These are phyloP conservation scores for Alaudala cheleensis DNA, from an alignment of 2,113 vertebrate species.

Conservation along the genomic window DNA sequence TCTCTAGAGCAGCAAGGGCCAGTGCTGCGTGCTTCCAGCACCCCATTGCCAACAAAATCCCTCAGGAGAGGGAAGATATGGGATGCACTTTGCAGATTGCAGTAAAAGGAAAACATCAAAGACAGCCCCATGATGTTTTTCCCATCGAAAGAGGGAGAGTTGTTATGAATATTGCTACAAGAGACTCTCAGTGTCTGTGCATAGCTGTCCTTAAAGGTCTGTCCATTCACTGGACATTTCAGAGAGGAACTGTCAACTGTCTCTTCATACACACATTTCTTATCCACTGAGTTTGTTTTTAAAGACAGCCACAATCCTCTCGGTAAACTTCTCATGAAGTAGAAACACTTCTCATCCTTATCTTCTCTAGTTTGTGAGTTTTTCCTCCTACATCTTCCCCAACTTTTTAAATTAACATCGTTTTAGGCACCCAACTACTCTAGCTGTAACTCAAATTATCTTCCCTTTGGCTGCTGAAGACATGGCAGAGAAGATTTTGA, in stretches of 20 bases:
- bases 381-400: not conserved
- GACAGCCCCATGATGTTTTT: not conserved
- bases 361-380: not conserved
- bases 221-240: not conserved
- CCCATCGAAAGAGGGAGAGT: not conserved
- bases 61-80: not conserved
- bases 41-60: not conserved
- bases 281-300: not conserved
- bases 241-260: not conserved
- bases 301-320: not conserved
- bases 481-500: not conserved
- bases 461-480: not conserved
- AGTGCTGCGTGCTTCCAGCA: not conserved
- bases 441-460: not conserved
- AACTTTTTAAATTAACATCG: not conserved
- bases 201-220: not conserved
- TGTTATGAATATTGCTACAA: not conserved
- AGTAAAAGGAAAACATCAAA: not conserved
- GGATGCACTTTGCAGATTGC: not conserved
- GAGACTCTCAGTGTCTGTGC: not conserved
- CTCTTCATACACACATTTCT: not conserved
- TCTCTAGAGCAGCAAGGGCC: rapidly evolving
- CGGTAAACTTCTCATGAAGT: not conserved
- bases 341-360: not conserved
- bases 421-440: not conserved